phyloP scores from a whole-genome alignment of 1,140 invertebrate species.

The Scaptodrosophila lebanonensis region DNA sequence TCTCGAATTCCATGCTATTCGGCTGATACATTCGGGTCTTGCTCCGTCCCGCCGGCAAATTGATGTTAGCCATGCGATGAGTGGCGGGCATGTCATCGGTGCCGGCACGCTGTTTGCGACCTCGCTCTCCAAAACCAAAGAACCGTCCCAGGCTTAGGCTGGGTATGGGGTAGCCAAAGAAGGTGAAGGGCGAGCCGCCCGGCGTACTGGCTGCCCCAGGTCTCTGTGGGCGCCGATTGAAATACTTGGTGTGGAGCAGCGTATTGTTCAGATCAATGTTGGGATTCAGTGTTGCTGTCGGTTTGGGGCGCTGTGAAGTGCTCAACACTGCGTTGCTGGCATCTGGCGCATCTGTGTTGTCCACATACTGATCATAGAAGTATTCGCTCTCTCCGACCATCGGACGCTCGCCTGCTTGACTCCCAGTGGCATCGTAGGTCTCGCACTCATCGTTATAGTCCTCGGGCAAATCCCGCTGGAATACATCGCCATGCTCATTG shows the following conservation, averaged over 20 bases:
- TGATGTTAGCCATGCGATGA: constrained; percentile 59
- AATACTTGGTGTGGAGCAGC: constrained; percentile 80
- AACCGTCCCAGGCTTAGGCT: constrained; percentile 78
- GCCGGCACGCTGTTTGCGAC: constrained; percentile 62
- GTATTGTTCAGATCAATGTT: constrained; percentile 82
- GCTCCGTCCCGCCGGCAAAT: constrained; percentile 53
- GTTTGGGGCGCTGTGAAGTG: constrained; percentile 77
- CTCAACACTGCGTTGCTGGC: constrained; percentile 69
- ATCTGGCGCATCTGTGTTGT: constrained; percentile 78
- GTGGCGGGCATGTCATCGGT: constrained; percentile 54
- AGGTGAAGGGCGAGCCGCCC: constrained; percentile 83
- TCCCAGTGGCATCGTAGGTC: constrained; percentile 53
- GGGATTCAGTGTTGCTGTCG: constrained; percentile 63
- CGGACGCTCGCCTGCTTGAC: constrained; percentile 78
- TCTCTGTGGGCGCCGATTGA: constrained; percentile 77
- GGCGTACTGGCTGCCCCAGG: constrained; percentile 19
- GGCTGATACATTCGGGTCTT: constrained; percentile 75
- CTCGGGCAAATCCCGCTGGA: constrained; percentile 61
- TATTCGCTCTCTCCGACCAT: constrained; percentile 86
- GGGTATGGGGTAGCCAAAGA: constrained; percentile 89
- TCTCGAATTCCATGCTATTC: constrained; percentile 74
- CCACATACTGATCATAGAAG: constrained; percentile 88
- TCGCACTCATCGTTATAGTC: constrained; percentile 76
- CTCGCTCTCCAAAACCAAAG: constrained; percentile 63
- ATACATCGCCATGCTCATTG: constrained; percentile 75